phyloP scores from a whole-genome alignment of 2,888 invertebrate species.

The Odontomyia ornata region DNA sequence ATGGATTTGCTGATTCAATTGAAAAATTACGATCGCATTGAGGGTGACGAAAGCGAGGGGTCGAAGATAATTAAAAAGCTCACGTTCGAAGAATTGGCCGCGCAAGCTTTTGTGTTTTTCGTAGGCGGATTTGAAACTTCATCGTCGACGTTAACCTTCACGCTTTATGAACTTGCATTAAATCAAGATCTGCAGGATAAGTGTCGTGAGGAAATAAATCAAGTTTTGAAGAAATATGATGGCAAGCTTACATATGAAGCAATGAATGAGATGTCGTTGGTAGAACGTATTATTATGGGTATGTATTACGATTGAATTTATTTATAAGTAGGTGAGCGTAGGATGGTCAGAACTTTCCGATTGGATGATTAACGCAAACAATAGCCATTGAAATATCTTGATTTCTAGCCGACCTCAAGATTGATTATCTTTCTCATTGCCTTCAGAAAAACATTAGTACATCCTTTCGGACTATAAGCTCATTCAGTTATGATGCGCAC shows the following conservation, averaged over 20 bases:
- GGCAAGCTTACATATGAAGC: constrained; percentile 56
- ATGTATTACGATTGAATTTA: constrained; percentile 43
- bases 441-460: no score
- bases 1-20: constrained; percentile 66
- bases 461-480: no score
- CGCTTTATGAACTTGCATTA: constrained; percentile 56
- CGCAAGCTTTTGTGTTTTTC: constrained; percentile 37
- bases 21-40: constrained; percentile 51
- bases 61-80: not conserved
- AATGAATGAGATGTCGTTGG: constrained; percentile 57
- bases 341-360: no score
- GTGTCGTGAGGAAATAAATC: constrained; percentile 55
- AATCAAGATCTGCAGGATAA: constrained; percentile 56
- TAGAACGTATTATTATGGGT: constrained; percentile 58
- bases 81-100: constrained; percentile 15
- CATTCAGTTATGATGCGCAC: no score
- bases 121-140: constrained; percentile 59
- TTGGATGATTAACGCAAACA: not conserved
- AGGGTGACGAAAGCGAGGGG: not conserved
- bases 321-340: no score
- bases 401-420: not conserved
- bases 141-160: constrained; percentile 56
- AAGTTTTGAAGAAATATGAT: constrained; percentile 51
- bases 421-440: not conserved
- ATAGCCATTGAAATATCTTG: not conserved